Conservation (phyloP, 2,113 vertebrate genomes). For the Sinocyclocheilus anophthalmus region DNA sequence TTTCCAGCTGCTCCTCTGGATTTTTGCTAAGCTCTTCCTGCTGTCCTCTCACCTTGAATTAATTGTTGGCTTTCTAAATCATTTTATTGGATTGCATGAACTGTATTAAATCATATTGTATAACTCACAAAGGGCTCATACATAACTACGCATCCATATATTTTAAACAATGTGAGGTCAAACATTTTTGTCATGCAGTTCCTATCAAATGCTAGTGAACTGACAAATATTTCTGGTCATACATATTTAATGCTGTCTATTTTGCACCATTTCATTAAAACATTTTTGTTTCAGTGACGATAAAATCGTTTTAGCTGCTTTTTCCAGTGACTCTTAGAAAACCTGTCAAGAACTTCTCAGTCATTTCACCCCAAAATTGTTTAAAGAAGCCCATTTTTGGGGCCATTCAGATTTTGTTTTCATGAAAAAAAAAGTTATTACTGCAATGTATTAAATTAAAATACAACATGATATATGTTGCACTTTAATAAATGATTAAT, state of each 20-base stretch:
- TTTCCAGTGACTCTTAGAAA: neutral
- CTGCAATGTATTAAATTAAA: neutral
- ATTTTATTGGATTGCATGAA: neutral
- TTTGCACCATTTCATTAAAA: neutral
- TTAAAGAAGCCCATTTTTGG: neutral
- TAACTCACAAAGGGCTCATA: neutral
- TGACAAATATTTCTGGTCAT: neutral
- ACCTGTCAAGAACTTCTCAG: neutral
- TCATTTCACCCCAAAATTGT: neutral
- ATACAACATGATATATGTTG: no score
- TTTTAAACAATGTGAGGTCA: neutral
- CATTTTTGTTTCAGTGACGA: neutral
- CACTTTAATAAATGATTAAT: neutral
- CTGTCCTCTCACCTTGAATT: slow-evolving; percentile 9
- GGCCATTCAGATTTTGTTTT: neutral
- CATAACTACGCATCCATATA: neutral
- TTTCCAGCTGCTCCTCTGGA: slow-evolving; percentile 17
- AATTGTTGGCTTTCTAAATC: neutral
- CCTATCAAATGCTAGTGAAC: neutral
- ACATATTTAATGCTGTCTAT: neutral
- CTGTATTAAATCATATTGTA: neutral
- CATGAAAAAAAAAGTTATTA: neutral
- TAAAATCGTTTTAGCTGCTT: neutral
- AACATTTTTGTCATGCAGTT: neutral
- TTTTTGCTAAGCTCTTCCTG: slow-evolving; percentile 39